Evolutionary conservation across 2,888 invertebrate genomes (phyloP), one percentile per base, ranked within the genome.

Genomic region (Junonia oenone): DNA sequence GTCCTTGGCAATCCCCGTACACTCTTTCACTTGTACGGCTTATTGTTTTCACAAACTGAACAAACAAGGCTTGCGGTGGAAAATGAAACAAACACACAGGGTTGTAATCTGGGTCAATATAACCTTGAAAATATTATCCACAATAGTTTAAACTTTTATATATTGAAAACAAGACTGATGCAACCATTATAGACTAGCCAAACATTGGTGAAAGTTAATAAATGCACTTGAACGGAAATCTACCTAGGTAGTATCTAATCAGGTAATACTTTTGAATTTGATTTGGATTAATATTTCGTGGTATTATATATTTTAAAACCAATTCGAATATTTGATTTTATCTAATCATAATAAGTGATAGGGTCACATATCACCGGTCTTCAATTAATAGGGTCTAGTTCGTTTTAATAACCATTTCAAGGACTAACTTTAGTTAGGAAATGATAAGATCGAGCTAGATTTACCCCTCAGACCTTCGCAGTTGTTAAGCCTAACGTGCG

Each of bases 91-190:
- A 56, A 48, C 43, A 8, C 49, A 29, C 45, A 46, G 46, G 47
- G 27, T 54, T 47, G 45, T 53, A 47, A 59, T 56, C 31, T 56
- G 46, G 56, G 43, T 50, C 57, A 35, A 15, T 29, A 45, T 33
- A 27, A 56, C 59, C 59, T 59, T 59, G 53, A 37, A 15, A 29
- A 35, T 15, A 29, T 50, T 53, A 51, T 50, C 46, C 49, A 46
- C 40, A 38, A 33, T 53, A 40, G 47, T 56, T 47, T 45, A 27
- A 38, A 48, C 49, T 26, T 27, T 1, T 19, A 45, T 29, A 50
- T 19, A 52, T 52, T 52, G 33, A 40, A 49, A 22, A 27, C 29
- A 43, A 15, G 27, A n/a, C 33, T 27, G 17, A 35, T 50, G 37
- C 49, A 43, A 50, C 27, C 46, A n/a, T n/a, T 38, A 40, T 40